Conservation (phyloP, 2,113 vertebrate species). For the Eurystomus gularis region DNA sequence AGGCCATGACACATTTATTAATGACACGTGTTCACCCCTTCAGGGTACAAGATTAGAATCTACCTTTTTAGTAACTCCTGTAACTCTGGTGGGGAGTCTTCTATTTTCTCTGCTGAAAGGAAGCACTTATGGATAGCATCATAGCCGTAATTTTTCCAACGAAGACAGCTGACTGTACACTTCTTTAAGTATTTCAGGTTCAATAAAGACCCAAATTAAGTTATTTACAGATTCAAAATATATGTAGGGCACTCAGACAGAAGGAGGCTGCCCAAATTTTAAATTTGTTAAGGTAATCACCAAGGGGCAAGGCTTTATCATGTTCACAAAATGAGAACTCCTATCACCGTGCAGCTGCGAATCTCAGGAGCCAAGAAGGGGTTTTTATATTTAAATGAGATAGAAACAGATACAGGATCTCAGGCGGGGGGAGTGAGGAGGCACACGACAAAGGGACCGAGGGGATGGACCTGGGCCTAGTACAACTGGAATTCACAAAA, state of each 20-base stretch:
- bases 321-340: not conserved
- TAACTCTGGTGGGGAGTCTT: not conserved
- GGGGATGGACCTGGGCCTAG: too few relatives aligned
- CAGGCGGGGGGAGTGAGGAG: too few relatives aligned
- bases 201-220: not conserved
- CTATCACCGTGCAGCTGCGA: not conserved
- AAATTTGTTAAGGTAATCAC: not conserved
- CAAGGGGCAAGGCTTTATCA: not conserved
- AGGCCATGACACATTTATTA: constrained; percentile 33
- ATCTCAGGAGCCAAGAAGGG: not conserved
- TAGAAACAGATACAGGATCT: not conserved
- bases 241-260: not conserved
- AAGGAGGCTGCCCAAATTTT: not conserved
- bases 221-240: not conserved
- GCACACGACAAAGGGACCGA: too few relatives aligned
- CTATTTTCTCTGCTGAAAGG: not conserved
- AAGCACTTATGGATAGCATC: not conserved
- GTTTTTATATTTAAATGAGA: not conserved
- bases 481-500: not conserved
- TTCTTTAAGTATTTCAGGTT: not conserved
- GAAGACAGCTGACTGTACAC: not conserved
- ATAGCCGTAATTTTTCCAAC: not conserved
- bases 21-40: not conserved
- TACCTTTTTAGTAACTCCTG: not conserved
- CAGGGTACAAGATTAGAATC: not conserved